Conservation (phyloP, 1,140 invertebrate genomes). For the Chironomus tepperi region DNA sequence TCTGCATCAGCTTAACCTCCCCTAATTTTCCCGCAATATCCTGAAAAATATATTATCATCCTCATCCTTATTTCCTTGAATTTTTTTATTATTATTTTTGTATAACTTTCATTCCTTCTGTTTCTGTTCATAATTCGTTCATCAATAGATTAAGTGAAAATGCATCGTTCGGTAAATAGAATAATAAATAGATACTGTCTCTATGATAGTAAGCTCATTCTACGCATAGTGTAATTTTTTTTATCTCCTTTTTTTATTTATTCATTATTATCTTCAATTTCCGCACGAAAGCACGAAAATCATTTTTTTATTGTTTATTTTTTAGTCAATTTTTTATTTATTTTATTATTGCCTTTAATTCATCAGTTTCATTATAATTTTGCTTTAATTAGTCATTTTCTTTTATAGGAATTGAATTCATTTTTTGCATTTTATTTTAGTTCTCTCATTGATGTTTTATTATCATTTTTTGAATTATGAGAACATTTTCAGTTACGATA, state of each 20-base stretch:
- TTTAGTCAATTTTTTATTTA: neutral
- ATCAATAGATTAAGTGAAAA: too few relatives aligned
- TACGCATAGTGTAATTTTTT: slow-evolving; percentile 8
- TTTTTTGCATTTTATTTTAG: too few relatives aligned
- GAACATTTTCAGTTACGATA: too few relatives aligned
- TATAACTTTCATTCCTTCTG: neutral
- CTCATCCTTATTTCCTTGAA: neutral
- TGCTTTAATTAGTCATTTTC: too few relatives aligned
- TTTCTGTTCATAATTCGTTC: too few relatives aligned
- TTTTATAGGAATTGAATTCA: too few relatives aligned
- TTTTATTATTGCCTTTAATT: neutral
- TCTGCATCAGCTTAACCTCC: too few relatives aligned
- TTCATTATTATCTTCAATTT: neutral
- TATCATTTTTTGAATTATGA: too few relatives aligned
- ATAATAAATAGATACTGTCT: slow-evolving; percentile 6
- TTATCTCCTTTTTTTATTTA: neutral
- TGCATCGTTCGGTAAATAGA: neutral
- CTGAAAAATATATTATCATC: neutral
- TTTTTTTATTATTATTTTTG: neutral
- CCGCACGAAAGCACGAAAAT: too few relatives aligned
- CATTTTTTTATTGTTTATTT: neutral
- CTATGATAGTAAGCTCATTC: slow-evolving; percentile 12
- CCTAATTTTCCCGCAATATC: neutral
- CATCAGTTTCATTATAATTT: too few relatives aligned
- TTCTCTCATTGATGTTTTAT: too few relatives aligned